phyloP scores from a whole-genome alignment of 1,140 invertebrate genomes.

The Cheumatopsyche charites region DNA sequence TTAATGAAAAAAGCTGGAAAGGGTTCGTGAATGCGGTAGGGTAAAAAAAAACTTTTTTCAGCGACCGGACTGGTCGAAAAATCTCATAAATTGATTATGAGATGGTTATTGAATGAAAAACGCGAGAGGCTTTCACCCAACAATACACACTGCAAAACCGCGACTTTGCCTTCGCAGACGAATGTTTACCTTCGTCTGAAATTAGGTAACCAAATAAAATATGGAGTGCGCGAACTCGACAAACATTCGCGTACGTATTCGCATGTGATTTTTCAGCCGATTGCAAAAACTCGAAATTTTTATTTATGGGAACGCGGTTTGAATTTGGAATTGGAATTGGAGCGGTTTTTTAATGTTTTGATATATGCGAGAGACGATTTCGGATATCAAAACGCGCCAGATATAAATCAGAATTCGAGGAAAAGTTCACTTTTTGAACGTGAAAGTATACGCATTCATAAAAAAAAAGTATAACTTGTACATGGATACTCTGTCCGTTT shows the following conservation, averaged over 20 bases:
- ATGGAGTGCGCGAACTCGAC: conserved; percentile 4
- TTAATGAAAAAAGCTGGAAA: conserved; percentile 45
- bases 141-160: neutral
- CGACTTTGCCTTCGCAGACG: conserved; percentile 4
- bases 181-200: conserved; percentile 31
- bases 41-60: conserved; percentile 22
- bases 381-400: neutral
- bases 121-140: conserved; percentile 11
- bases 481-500: no score
- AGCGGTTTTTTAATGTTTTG: conserved; percentile 7
- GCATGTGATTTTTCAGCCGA: neutral
- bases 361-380: conserved; percentile 12
- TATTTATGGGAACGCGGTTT: conserved; percentile 16
- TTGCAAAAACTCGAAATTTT: conserved; percentile 7
- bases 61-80: conserved; percentile 30
- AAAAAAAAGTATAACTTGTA: no score
- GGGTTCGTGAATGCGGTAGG: conserved; percentile 29
- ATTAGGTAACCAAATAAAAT: conserved; percentile 37
- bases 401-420: no score
- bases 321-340: conserved; percentile 3
- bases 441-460: no score
- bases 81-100: conserved; percentile 49
- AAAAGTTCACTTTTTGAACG: no score
- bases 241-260: neutral
- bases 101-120: conserved; percentile 44